Base-by-base conservation (phyloP, 2,797 vertebrate species). In the Chromobotia macracanthus region DNA sequence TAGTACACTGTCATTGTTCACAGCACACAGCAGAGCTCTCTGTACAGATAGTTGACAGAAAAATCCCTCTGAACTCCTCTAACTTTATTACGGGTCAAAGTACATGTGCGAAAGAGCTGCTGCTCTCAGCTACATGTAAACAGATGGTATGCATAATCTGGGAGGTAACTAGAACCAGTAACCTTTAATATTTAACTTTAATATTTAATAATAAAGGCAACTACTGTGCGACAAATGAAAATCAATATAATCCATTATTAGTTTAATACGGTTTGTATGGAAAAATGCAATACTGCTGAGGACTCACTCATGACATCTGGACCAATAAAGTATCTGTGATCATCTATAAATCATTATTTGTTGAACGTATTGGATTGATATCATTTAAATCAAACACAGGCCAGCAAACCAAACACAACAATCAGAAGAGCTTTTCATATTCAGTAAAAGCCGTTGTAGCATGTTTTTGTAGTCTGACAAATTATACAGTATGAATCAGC, bases 71-170 rank as follows among this genome's bases (percentile, higher is more conserved):
- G 58, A n/a, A 19, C 31, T 64, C 31, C 3, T 44, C 53, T 25
- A 1, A 18, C 53, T 60, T 69, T 6, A 69, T 18, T 19, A 58
- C 53, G 28, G 71, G 23, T 68, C 64, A 68, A 65, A 55, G 48
- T 75, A 25, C 3, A 9, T 11, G 35, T 21, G 35, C 41, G 31
- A 31, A 19, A 64, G 6, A 21, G 3, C n/a, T 38, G 19, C 48
- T 61, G 16, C 18, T 53, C 7, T 53, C n/a, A 11, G 31, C 13
- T 23, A 25, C 31, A 75, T 65, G 44, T 51, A 74, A 53, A 75
- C 31, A 64, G 58, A 50, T 63, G n/a, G 1, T 2, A 21, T 75
- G 25, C 72, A 53, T 28, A 67, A 9, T 25, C 23, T 60, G 56
- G 12, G 23, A 25, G 23, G 21, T 56, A 23, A 56, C 18, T 9